These are phyloP conservation scores for Lerista edwardsae DNA, from an alignment of 2,797 vertebrate species.

Conservation along the genomic window DNA sequence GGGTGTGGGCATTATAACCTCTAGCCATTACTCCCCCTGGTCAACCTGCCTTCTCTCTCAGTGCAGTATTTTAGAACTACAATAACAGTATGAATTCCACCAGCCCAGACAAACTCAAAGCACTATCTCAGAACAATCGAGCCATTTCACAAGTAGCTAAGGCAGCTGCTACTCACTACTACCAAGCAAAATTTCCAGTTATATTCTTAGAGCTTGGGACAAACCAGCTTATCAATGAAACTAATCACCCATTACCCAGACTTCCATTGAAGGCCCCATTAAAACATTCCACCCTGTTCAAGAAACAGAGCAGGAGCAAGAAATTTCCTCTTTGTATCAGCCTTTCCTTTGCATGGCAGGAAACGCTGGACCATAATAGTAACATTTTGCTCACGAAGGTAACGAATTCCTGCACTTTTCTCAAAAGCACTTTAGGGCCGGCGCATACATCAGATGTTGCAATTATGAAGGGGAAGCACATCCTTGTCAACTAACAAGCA, in stretches of 20 bases:
- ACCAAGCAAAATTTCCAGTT: neutral
- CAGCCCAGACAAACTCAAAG: neutral
- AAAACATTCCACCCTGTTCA: neutral
- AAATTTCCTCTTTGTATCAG: neutral
- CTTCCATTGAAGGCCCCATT: neutral
- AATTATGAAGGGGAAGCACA: slow-evolving; percentile 56
- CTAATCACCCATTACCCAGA: neutral
- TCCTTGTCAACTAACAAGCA: slow-evolving; percentile 56
- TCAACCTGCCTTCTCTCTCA: no score
- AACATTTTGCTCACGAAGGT: slow-evolving; percentile 38
- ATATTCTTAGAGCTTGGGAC: neutral
- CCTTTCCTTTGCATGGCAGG: neutral
- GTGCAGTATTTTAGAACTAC: no score
- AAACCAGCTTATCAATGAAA: neutral
- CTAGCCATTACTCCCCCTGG: no score
- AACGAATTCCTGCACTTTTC: slow-evolving; percentile 14
- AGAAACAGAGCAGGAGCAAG: neutral
- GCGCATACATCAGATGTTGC: slow-evolving; percentile 36
- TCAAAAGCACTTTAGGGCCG: slow-evolving; percentile 37
- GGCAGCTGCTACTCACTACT: neutral
- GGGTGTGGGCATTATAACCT: no score
- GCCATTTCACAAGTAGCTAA: neutral
- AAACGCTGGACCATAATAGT: neutral
- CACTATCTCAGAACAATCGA: neutral
- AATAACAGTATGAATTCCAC: no score